A percentile compares a stretch with the other conserved stretches of the same genome.
phyloP scores from a whole-genome alignment of 1,140 invertebrate genomes.

The Apis dorsata region DNA sequence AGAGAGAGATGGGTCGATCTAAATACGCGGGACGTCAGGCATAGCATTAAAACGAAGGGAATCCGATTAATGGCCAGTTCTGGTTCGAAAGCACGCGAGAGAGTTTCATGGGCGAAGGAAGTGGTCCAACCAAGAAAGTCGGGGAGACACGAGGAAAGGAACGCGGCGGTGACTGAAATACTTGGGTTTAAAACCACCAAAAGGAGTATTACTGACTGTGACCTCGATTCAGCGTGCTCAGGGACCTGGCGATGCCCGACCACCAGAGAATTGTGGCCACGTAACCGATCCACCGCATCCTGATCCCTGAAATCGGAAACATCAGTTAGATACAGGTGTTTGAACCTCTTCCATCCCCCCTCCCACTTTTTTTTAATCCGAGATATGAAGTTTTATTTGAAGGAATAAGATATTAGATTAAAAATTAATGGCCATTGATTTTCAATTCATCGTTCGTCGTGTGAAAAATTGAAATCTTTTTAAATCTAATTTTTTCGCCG shows the following conservation, averaged over 20 bases:
- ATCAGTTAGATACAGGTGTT: too few species aligned
- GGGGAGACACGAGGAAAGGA: not conserved
- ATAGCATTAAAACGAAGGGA: conserved; percentile 17
- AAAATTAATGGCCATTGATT: too few species aligned
- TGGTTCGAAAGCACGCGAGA: conserved; percentile 6
- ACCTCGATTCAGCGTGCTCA: conserved; percentile 80
- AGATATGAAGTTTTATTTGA: too few species aligned
- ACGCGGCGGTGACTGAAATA: conserved; percentile 13
- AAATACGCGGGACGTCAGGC: not conserved
- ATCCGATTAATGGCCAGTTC: conserved; percentile 9
- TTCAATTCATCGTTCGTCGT: too few species aligned
- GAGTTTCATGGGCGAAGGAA: not conserved
- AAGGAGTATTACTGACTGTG: conserved; percentile 75
- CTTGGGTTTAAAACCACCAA: conserved; percentile 53
- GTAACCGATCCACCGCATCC: conserved; percentile 80
- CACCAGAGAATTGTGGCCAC: conserved; percentile 80
- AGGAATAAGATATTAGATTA: too few species aligned
- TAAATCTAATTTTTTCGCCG: too few species aligned
- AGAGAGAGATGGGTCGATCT: not conserved
- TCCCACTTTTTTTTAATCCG: too few species aligned
- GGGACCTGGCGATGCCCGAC: conserved; percentile 79
- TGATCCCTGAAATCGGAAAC: conserved; percentile 75
- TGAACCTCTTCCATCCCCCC: too few species aligned
- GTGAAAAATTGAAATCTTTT: too few species aligned
- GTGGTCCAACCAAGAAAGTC: conserved; percentile 6